These are phyloP conservation scores for Lota lota DNA, from an alignment of 2,113 vertebrate species.

Conservation along the genomic window DNA sequence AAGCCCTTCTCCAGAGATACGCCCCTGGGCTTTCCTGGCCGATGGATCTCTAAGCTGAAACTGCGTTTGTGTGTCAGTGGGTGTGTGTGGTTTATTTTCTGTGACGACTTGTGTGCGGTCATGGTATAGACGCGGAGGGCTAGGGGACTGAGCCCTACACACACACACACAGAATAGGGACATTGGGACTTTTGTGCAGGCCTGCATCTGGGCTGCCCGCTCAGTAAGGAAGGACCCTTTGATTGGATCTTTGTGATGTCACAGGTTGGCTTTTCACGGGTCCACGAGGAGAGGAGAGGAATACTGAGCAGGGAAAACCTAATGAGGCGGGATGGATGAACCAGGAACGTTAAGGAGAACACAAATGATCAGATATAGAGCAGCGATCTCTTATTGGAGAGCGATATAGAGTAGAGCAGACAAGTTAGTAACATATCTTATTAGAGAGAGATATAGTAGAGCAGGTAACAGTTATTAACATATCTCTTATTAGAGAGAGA, in stretches of 20 bases:
- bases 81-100: neutral
- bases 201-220: too few relatives aligned
- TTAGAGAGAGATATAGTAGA: too few relatives aligned
- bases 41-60: constrained; percentile 20
- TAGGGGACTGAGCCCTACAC: too few relatives aligned
- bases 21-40: constrained; percentile 2
- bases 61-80: constrained; percentile 18
- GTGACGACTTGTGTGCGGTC: neutral
- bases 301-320: constrained; percentile 27
- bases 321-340: neutral
- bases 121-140: neutral
- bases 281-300: constrained; percentile 25
- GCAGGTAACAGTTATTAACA: too few relatives aligned
- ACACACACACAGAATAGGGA: too few relatives aligned
- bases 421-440: too few relatives aligned
- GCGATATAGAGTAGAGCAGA: too few relatives aligned
- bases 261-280: constrained; percentile 42
- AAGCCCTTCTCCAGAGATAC: too few relatives aligned
- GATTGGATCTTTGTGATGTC: constrained; percentile 37
- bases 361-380: neutral
- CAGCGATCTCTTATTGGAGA: neutral
- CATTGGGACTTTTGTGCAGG: too few relatives aligned
- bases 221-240: too few relatives aligned
- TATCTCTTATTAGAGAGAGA: too few relatives aligned
- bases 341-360: constrained; percentile 8